These are phyloP conservation scores for Pelagia noctiluca DNA, from an alignment of 30 jellyfish, hydroid and myxozoan genomes.

Conservation along the genomic window DNA sequence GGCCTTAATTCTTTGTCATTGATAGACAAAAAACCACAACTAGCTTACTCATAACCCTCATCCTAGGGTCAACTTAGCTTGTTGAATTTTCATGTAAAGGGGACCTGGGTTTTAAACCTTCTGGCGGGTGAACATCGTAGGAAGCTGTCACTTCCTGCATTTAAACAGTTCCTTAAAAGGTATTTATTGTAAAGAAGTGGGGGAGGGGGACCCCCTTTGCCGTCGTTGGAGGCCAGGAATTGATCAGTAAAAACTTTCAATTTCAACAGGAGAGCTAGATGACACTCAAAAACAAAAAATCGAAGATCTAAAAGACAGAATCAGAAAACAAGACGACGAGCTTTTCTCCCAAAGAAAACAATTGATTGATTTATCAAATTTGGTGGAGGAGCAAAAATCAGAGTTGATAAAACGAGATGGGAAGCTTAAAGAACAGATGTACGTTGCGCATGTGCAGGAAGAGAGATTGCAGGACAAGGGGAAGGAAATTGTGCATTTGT, in stretches of 20 bases:
- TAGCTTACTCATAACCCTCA: too few species aligned
- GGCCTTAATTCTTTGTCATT: too few species aligned
- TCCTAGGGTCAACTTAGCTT: too few species aligned
- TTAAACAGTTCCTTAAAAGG: too few species aligned
- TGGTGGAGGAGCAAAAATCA: conserved; percentile 78
- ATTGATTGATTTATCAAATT: conserved; percentile 68
- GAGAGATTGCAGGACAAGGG: conserved; percentile 57
- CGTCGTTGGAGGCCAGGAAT: neutral
- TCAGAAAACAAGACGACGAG: conserved; percentile 75
- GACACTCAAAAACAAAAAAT: conserved; percentile 81
- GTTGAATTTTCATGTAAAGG: too few species aligned
- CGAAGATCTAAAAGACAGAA: conserved; percentile 69
- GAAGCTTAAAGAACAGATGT: conserved; percentile 62
- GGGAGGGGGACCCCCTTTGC: too few species aligned
- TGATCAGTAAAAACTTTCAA: too few species aligned
- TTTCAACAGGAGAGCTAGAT: conserved; percentile 82
- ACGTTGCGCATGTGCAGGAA: conserved; percentile 66
- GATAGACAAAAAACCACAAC: too few species aligned
- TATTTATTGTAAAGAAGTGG: too few species aligned
- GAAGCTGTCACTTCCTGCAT: too few species aligned
- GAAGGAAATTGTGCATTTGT: conserved; percentile 59
- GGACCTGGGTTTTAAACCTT: too few species aligned
- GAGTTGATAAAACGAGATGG: conserved; percentile 76
- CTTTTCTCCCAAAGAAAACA: conserved; percentile 79
- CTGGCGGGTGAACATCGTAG: too few species aligned